phyloP scores from a whole-genome alignment of 2,888 invertebrate genomes.

The Caenorhabditis imperialis region DNA sequence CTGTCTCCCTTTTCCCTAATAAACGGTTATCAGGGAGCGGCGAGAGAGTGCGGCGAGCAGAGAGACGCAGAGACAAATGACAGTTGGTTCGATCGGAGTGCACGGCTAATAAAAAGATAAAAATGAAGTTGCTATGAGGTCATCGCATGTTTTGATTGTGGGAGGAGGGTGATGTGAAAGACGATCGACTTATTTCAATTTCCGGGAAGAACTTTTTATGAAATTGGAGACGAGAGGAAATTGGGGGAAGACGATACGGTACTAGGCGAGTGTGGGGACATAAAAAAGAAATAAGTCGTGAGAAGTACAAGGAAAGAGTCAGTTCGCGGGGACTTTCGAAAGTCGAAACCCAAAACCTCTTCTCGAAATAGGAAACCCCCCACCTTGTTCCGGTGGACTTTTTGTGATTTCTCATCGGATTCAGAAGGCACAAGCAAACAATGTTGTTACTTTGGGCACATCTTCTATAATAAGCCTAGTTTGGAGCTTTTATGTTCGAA shows the following conservation, averaged over 20 bases:
- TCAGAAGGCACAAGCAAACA: no score
- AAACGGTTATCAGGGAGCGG: slow-evolving; percentile 19
- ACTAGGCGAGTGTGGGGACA: no score
- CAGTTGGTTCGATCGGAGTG: slow-evolving; percentile 11
- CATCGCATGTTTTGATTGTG: slow-evolving; percentile 12
- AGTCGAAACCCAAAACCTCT: slow-evolving; percentile 18
- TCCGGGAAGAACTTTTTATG: neutral
- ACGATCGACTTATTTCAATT: no score
- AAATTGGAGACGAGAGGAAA: neutral
- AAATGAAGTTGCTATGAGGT: no score
- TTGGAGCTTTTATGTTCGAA: no score
- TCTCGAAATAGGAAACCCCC: slow-evolving; percentile 12
- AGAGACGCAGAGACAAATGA: slow-evolving; percentile 22
- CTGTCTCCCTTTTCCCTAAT: no score
- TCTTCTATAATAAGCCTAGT: no score
- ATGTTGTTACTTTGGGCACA: no score
- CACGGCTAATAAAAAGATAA: slow-evolving; percentile 17
- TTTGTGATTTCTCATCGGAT: no score
- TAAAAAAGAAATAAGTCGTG: neutral
- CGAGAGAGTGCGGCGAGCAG: slow-evolving; percentile 4
- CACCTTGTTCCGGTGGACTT: slow-evolving; percentile 23
- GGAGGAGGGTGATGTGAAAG: neutral
- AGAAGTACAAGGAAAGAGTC: neutral
- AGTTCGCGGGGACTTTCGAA: slow-evolving; percentile 6
- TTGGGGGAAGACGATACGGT: slow-evolving; percentile 3